Evolutionary conservation across 2,888 invertebrate genomes (phyloP), one percentile per base, ranked within the genome.

Genomic region (Cryptocheilus praepositus): DNA sequence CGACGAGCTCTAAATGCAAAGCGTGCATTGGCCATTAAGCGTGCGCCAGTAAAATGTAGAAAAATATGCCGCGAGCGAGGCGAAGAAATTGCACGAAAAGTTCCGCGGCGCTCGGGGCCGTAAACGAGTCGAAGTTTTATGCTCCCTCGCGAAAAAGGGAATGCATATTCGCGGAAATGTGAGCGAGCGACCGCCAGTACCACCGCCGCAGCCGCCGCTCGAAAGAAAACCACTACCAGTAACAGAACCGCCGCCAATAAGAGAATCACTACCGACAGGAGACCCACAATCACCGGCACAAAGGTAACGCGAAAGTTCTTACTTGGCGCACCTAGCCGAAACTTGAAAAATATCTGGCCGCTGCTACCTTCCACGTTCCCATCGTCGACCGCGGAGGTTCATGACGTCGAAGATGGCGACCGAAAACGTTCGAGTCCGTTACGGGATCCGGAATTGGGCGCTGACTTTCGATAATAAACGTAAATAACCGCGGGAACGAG

Each of bases 81-180:
- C 16, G 36, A 67, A 65, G 58, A 65, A 67, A 67, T 54, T 59
- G 66, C 53, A 67, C 43, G 58, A 67, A 56, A 36, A 36, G 36
- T 36, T 36, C 36, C 11, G 36, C 57, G 52, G 57, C 45, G 43
- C 19, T 52, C 57, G 36, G 13, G 43, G 57, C 22, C 66, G 66
- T 66, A 58, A 67, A 67, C 66, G 65, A 67, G 65, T 58, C n/a
- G 22, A 25, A 58, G 58, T 58, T 45, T 58, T 45, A 36, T 45
- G 44, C 21, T 36, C 57, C 45, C 51, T 22, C 0, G 45, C 62
- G 51, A 59, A 46, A 56, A 43, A 61, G 49, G 55, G 56, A 68
- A 68, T 69, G 61, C 64, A 69, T 64, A 64, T 68, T 61, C 71
- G 61, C 53, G 53, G 55, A 71, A 71, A 69, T 55, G 55, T 52